Percentiles rank a stretch among this genome's conserved stretches.
Conservation (phyloP, 2,888 invertebrate species). For the Gastrophysa polygoni region DNA sequence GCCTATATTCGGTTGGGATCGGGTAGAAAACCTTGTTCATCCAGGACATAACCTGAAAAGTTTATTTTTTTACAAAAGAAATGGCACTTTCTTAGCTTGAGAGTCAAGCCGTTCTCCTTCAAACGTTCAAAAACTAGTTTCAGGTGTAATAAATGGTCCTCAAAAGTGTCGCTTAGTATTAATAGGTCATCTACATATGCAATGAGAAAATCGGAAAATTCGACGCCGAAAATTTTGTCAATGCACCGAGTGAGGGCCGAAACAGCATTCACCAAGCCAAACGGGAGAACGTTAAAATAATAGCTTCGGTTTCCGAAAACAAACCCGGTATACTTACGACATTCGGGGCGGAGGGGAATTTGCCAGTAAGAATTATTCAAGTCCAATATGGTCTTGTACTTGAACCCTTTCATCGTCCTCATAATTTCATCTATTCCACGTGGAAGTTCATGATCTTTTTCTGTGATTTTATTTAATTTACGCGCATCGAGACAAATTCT, state of each 20-base stretch:
- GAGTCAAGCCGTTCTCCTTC: slow-evolving; percentile 1
- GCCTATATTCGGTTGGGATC: slow-evolving; percentile 15
- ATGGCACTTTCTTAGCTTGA: slow-evolving; percentile 16
- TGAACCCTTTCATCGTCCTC: not conserved
- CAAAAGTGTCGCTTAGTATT: not conserved
- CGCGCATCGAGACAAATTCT: slow-evolving; percentile 43
- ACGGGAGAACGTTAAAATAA: slow-evolving; percentile 12
- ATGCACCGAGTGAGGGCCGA: slow-evolving; percentile 9
- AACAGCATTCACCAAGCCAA: slow-evolving; percentile 16
- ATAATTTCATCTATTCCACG: slow-evolving; percentile 10
- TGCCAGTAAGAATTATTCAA: slow-evolving; percentile 16
- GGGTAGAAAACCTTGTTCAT: slow-evolving; percentile 2
- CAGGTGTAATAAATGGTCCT: slow-evolving; percentile 5
- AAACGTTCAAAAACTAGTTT: slow-evolving; percentile 12
- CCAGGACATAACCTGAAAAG: slow-evolving; percentile 12
- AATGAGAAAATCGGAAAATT: not conserved
- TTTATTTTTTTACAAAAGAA: slow-evolving; percentile 1
- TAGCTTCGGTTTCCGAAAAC: slow-evolving; percentile 2
- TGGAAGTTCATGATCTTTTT: slow-evolving; percentile 39
- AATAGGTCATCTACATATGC: slow-evolving; percentile 16
- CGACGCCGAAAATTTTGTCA: slow-evolving; percentile 2
- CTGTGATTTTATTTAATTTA: slow-evolving; percentile 41
- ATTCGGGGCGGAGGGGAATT: slow-evolving; percentile 11
- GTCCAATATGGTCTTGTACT: slow-evolving; percentile 4
- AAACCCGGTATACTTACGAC: slow-evolving; percentile 25